Evolutionary conservation across 2,797 vertebrate genomes (phyloP).

Genomic region (Lemur catta): DNA sequence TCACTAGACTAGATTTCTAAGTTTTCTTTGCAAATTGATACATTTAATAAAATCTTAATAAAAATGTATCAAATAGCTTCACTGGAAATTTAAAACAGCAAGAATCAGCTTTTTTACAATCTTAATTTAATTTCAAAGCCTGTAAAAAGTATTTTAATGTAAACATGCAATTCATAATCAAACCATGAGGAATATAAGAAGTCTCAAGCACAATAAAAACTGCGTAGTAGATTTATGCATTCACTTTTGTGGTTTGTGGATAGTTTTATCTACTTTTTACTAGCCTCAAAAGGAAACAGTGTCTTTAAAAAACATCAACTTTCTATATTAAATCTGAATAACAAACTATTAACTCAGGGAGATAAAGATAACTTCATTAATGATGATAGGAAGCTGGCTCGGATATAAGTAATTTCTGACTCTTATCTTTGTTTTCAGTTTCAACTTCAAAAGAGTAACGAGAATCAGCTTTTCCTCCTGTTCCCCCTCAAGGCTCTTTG

Average conservation of each 20-base stretch:
- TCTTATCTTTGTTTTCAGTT: conserved; percentile 58
- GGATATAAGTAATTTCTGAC: conserved; percentile 49
- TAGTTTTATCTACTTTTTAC: conserved; percentile 55
- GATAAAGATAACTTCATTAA: conserved; percentile 69
- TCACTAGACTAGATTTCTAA: not conserved
- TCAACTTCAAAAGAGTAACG: conserved; percentile 60
- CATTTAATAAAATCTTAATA: not conserved
- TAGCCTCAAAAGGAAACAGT: conserved; percentile 55
- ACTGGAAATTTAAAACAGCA: not conserved
- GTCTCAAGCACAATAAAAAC: conserved; percentile 14
- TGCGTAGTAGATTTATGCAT: conserved; percentile 19
- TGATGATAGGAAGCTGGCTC: conserved; percentile 36
- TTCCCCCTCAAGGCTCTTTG: not conserved
- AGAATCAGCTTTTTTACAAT: not conserved
- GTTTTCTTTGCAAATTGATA: not conserved
- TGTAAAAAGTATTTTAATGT: not conserved
- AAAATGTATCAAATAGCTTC: not conserved
- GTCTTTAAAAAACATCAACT: conserved; percentile 47
- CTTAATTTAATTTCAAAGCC: conserved; percentile 39
- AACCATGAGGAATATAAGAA: conserved; percentile 14
- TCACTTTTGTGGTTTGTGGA: not conserved
- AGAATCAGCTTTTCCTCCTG: conserved; percentile 59
- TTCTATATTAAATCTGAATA: conserved; percentile 63
- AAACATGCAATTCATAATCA: conserved; percentile 1
- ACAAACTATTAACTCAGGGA: conserved; percentile 64